These are phyloP conservation scores for Mechanitis mazaeus DNA, from an alignment of 2,888 invertebrate genomes.

Conservation along the genomic window DNA sequence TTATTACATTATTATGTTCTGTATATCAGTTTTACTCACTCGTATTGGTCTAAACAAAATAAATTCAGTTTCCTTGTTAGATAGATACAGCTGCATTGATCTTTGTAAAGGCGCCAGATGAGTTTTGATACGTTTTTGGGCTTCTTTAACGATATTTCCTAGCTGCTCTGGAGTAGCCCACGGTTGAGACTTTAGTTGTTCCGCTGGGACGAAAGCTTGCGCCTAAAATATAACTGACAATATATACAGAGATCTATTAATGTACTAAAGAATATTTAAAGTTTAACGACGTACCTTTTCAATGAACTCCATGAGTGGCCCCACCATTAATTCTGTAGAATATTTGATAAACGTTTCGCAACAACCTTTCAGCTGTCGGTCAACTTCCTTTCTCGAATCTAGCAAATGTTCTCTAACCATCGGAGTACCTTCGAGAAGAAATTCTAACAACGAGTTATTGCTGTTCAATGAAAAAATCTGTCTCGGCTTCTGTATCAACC, in stretches of 20 bases:
- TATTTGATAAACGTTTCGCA: constrained; percentile 93
- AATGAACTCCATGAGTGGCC: constrained; percentile 83
- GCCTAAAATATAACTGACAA: constrained; percentile 38
- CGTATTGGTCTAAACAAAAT: constrained; percentile 96
- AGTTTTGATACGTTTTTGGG: constrained; percentile 86
- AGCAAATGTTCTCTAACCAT: constrained; percentile 93
- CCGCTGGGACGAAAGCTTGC: constrained; percentile 48
- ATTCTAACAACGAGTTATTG: constrained; percentile 95
- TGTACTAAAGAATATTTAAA: no score
- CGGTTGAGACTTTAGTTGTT: constrained; percentile 51
- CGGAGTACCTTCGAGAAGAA: constrained; percentile 94
- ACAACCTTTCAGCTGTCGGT: constrained; percentile 90
- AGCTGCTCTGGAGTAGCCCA: constrained; percentile 83
- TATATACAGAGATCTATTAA: background rate
- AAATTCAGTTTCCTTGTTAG: constrained; percentile 97
- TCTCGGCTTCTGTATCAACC: constrained; percentile 84
- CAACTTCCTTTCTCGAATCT: constrained; percentile 97
- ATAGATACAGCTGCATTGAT: constrained; percentile 95
- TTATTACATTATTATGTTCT: no score
- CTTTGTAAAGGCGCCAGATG: constrained; percentile 88
- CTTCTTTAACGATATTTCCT: constrained; percentile 83
- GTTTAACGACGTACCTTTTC: constrained; percentile 77
- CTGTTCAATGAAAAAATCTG: constrained; percentile 91
- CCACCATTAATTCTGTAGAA: constrained; percentile 84
- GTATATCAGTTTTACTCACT: constrained; percentile 58